A percentile compares a stretch with the other conserved stretches of the same genome.
These are phyloP conservation scores for Rhagium mordax DNA, from an alignment of 2,888 invertebrate species.

Conservation along the genomic window DNA sequence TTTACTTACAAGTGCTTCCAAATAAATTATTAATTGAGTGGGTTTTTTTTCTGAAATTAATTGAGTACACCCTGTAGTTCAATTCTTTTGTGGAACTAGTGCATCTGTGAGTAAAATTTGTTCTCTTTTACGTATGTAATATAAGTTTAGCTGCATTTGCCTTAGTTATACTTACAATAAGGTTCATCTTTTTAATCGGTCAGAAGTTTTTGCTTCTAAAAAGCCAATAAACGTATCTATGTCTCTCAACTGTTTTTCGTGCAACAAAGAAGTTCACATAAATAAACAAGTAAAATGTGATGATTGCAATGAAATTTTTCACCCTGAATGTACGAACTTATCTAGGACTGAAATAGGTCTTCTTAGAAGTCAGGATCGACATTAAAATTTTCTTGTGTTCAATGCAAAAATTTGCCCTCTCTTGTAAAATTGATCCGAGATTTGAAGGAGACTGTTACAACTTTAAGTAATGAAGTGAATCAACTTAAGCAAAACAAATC, in stretches of 20 bases:
- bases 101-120: too few relatives aligned
- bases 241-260: not conserved
- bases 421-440: not conserved
- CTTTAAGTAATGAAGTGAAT: not conserved
- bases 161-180: too few relatives aligned
- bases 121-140: too few relatives aligned
- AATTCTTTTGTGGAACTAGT: too few relatives aligned
- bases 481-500: not conserved
- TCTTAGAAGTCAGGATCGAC: not conserved
- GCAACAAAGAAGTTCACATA: not conserved
- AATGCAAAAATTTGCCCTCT: not conserved
- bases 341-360: not conserved
- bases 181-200: too few relatives aligned
- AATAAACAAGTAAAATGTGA: not conserved
- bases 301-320: not conserved
- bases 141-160: too few relatives aligned
- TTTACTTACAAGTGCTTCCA: too few relatives aligned
- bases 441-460: not conserved
- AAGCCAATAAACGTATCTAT: not conserved
- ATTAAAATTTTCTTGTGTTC: too few relatives aligned
- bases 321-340: not conserved
- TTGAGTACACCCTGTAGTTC: too few relatives aligned
- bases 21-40: too few relatives aligned
- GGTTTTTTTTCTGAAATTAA: too few relatives aligned
- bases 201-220: too few relatives aligned